Percentiles rank a stretch among this genome's conserved stretches.
phyloP scores from a whole-genome alignment of 2,888 invertebrate genomes.

The Drosophila nigritarsus region DNA sequence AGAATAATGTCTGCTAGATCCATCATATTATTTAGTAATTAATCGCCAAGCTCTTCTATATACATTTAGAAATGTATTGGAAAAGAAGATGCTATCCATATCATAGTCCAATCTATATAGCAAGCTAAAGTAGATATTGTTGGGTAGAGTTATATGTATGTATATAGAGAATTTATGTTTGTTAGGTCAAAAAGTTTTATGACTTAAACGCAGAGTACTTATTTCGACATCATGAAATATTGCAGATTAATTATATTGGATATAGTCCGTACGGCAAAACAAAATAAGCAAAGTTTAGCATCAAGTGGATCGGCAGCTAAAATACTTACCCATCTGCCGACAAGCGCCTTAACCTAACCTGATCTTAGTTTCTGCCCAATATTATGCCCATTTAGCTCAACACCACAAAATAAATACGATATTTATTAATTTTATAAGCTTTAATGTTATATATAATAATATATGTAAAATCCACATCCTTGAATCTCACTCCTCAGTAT shows the following conservation, averaged over 20 bases:
- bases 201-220: background rate
- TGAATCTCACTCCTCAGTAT: background rate
- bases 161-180: background rate
- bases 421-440: background rate
- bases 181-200: background rate
- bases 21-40: background rate
- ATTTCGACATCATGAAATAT: too few relatives aligned
- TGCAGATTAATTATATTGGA: background rate
- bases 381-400: fast-evolving
- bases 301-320: background rate
- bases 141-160: background rate
- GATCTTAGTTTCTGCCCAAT: background rate
- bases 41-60: background rate
- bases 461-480: background rate
- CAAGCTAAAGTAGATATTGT: background rate
- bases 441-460: background rate
- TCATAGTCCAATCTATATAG: background rate
- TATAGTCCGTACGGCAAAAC: background rate
- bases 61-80: background rate
- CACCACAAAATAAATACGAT: too few relatives aligned
- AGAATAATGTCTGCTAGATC: background rate
- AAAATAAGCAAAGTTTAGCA: background rate
- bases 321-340: background rate
- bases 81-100: background rate
- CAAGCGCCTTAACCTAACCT: background rate